Percentiles rank a stretch among this genome's conserved stretches.
These are phyloP conservation scores for Gymnodraco acuticeps DNA, from an alignment of 2,797 vertebrate species.

Conservation along the genomic window DNA sequence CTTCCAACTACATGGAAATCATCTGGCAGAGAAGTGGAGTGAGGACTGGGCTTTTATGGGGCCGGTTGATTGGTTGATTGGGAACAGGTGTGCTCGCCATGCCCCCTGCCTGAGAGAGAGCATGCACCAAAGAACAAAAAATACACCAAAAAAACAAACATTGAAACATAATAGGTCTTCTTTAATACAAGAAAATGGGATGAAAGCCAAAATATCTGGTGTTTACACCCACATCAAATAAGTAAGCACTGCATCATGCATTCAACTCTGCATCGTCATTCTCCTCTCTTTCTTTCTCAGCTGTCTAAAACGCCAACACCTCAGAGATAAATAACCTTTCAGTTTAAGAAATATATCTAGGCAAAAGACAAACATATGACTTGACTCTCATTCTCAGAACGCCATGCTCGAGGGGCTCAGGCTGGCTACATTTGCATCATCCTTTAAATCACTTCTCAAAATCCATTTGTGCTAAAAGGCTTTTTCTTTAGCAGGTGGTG, in stretches of 20 bases:
- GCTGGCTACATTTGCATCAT: slow-evolving; percentile 16
- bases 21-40: too few species aligned
- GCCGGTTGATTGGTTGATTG: too few species aligned
- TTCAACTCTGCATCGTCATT: not conserved
- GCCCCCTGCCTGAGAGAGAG: too few species aligned
- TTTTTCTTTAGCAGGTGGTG: slow-evolving; percentile 4
- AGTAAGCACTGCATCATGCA: slow-evolving; percentile 1
- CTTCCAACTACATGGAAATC: too few species aligned
- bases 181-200: not conserved
- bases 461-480: slow-evolving; percentile 8
- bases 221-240: not conserved
- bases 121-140: too few species aligned
- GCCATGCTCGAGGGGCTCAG: not conserved
- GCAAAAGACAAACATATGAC: not conserved
- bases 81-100: too few species aligned
- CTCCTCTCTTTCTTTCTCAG: not conserved
- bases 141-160: too few species aligned
- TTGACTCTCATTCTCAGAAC: not conserved
- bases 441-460: slow-evolving; percentile 1
- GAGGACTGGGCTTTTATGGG: too few species aligned
- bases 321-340: not conserved
- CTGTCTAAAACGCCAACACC: too few species aligned
- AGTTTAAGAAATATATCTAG: not conserved
- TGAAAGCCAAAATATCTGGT: not conserved
- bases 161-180: too few species aligned